Conservation (phyloP, 1,140 invertebrate species). For the Zophobas morio region DNA sequence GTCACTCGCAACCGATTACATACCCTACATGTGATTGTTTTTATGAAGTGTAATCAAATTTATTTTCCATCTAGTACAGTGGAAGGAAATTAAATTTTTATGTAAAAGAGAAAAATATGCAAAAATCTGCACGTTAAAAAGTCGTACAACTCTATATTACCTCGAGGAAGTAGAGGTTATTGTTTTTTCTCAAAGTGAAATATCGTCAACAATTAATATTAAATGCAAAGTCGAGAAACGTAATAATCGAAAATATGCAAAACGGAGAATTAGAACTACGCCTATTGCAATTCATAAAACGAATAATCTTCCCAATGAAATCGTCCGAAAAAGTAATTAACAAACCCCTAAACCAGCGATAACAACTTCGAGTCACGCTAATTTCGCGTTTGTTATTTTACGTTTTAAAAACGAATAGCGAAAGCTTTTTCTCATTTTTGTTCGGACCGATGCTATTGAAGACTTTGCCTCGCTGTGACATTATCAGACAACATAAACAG, state of each 20-base stretch:
- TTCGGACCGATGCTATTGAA: background rate
- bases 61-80: background rate
- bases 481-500: constrained; percentile 5
- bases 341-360: constrained; percentile 3
- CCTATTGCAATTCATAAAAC: background rate
- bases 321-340: constrained; percentile 21
- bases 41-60: background rate
- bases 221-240: background rate
- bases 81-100: constrained; percentile 7
- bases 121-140: background rate
- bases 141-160: too few relatives aligned
- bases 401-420: constrained; percentile 1
- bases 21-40: background rate
- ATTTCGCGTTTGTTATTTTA: constrained; percentile 1
- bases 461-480: background rate
- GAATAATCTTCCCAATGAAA: constrained; percentile 2
- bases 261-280: background rate
- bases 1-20: constrained; percentile 2
- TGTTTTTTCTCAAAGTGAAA: too few relatives aligned
- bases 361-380: constrained; percentile 20
- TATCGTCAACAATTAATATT: background rate
- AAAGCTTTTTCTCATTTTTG: constrained; percentile 16
- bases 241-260: background rate
- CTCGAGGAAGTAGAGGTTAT: too few relatives aligned
- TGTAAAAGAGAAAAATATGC: background rate